phyloP scores from a whole-genome alignment of 2,797 vertebrate species.

The Brachymystax lenok region DNA sequence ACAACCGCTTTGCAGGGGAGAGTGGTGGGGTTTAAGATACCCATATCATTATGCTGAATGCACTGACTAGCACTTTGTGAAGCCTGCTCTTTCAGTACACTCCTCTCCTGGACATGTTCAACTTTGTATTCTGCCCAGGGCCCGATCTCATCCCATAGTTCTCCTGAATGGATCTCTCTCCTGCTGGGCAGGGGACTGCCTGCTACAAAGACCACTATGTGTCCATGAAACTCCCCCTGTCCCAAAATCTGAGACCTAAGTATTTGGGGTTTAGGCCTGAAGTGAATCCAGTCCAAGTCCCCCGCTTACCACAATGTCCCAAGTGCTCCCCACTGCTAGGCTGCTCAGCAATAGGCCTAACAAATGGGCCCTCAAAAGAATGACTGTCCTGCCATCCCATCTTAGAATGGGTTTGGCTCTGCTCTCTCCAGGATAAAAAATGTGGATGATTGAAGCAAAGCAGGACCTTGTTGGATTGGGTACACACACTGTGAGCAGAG shows the following conservation, averaged over 20 bases:
- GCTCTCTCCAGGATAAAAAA: background rate
- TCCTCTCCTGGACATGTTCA: background rate
- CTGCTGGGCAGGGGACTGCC: background rate
- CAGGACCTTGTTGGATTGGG: conserved; percentile 30
- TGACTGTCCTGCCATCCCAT: background rate
- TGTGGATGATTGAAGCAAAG: conserved; percentile 21
- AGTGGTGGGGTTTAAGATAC: too few species aligned
- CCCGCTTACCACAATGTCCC: background rate
- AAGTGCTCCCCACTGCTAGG: conserved; percentile 15
- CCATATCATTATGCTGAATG: background rate
- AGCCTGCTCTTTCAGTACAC: background rate
- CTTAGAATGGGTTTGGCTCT: background rate
- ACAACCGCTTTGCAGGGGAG: too few species aligned
- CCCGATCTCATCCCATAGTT: conserved; percentile 9
- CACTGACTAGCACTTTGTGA: background rate
- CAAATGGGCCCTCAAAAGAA: background rate
- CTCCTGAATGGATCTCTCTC: conserved; percentile 8
- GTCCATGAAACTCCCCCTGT: conserved; percentile 29
- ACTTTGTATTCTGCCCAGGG: background rate
- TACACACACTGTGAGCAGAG: conserved; percentile 37
- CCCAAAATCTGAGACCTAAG: conserved; percentile 47
- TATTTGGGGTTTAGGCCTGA: conserved; percentile 42
- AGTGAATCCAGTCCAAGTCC: background rate
- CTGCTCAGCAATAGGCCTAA: background rate
- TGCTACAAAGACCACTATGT: conserved; percentile 50